Evolutionary conservation across 2,888 invertebrate species (phyloP), one percentile per base, ranked within the genome.

Genomic region (Nasonovia ribisnigri): DNA sequence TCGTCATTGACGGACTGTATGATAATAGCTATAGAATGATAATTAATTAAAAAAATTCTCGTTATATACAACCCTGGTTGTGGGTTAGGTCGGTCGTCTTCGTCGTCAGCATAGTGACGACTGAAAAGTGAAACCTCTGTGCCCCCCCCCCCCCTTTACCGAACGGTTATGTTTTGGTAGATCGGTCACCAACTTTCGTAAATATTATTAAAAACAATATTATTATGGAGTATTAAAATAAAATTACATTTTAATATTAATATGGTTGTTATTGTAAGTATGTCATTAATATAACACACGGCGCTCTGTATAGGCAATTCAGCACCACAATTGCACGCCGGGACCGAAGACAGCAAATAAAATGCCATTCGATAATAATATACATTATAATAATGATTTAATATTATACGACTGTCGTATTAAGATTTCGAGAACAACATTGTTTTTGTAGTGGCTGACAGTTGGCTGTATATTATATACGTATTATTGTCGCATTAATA

Each of bases 251-350:
- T 20, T 54, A 3, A 20, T 54, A 54, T 54, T 54, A 54, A 20
- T 54, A 54, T 3, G 20, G 54, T 54, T 6, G 20, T 54, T 54
- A 54, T 20, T 54, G 20, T 54, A 54, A 60, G 29, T 11, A 29
- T 11, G 29, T 29, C 3, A n/a, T n/a, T 1, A n/a, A 8, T 20
- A 36, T 20, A 20, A 91, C 29, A 48, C 67, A 43, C 92, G 93
- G 93, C 86, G 86, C 26, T 6, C 24, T 36, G 51, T 26, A 67
- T 90, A 90, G 93, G 93, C 93, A 93, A 93, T 93, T 86, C 60
- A 51, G 48, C 67, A 48, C 51, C 93, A 36, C 11, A 8, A 42
- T 42, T 8, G 93, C 8, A 16, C 46, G 36, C 29, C 43, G 88
- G 54, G 51, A 48, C 36, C 29, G 26, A 77, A 36, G 36, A 46